These are phyloP conservation scores for Hymenopus coronatus DNA, from an alignment of 2,888 invertebrate species.

Conservation along the genomic window DNA sequence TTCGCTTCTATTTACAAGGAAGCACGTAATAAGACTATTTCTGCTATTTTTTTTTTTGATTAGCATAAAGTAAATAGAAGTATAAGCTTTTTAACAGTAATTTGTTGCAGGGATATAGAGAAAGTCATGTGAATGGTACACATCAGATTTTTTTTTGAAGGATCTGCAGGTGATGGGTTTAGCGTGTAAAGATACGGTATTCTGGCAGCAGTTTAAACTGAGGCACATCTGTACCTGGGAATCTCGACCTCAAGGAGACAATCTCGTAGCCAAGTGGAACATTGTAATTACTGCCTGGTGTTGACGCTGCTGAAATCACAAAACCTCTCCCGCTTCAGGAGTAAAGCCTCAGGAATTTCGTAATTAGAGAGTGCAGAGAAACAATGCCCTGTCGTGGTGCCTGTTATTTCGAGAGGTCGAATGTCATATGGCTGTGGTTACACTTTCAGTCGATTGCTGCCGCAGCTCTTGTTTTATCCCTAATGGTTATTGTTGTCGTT, in stretches of 20 bases:
- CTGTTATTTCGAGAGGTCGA: background rate
- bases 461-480: no score
- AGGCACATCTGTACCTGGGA: background rate
- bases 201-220: no score
- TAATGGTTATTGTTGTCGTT: background rate
- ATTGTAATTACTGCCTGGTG: background rate
- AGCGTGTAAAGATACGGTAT: no score
- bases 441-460: background rate
- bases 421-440: background rate
- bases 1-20: no score
- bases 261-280: background rate
- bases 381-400: background rate
- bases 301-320: background rate
- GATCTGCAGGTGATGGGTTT: no score
- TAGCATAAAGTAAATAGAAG: no score
- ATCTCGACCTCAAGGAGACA: background rate
- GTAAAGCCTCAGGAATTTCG: background rate
- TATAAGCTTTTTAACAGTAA: no score
- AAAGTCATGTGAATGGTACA: no score
- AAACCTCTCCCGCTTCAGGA: background rate
- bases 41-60: no score
- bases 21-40: no score
- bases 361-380: background rate
- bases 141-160: no score
- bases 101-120: no score